Percentiles rank a stretch among this genome's conserved stretches.
Evolutionary conservation across 1,140 invertebrate genomes (phyloP).

Genomic region (Diachasmimorpha longicaudata): DNA sequence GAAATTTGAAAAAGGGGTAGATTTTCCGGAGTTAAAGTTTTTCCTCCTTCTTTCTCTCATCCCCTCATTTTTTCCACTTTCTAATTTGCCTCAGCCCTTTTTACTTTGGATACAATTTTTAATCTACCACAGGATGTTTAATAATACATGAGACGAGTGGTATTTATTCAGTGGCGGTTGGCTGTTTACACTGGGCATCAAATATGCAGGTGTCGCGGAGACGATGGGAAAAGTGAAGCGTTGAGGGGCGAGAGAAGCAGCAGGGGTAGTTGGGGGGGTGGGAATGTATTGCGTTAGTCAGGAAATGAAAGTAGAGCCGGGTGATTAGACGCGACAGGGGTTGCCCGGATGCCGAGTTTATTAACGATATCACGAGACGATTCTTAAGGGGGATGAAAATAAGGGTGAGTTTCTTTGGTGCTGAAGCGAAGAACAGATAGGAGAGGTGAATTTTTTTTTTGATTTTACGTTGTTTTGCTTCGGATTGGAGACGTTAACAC

Average conservation of each 20-base stretch:
- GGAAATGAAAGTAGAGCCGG: constrained; percentile 37
- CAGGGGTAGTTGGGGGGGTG: too few relatives aligned
- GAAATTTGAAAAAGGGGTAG: background rate
- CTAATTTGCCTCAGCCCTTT: constrained; percentile 38
- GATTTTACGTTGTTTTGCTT: too few relatives aligned
- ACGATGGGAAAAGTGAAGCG: constrained; percentile 24
- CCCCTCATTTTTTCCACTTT: constrained; percentile 28
- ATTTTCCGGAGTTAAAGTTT: background rate
- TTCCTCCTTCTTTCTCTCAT: background rate
- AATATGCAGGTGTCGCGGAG: constrained; percentile 59
- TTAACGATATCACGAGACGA: constrained; percentile 59
- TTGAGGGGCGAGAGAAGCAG: background rate
- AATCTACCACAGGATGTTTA: constrained; percentile 38
- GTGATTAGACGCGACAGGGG: constrained; percentile 58
- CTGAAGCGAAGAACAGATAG: background rate
- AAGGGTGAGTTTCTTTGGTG: background rate
- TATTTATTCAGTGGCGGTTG: constrained; percentile 52
- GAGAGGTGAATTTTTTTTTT: background rate
- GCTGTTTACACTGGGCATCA: constrained; percentile 55
- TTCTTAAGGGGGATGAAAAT: constrained; percentile 32
- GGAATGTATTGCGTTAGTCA: constrained; percentile 12
- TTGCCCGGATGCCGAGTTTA: constrained; percentile 54
- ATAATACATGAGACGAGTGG: constrained; percentile 53
- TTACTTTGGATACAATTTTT: constrained; percentile 7
- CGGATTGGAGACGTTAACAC: too few relatives aligned